These are phyloP conservation scores for Gymnopithys bicolor DNA, from an alignment of 2,797 vertebrate species.

Conservation along the genomic window DNA sequence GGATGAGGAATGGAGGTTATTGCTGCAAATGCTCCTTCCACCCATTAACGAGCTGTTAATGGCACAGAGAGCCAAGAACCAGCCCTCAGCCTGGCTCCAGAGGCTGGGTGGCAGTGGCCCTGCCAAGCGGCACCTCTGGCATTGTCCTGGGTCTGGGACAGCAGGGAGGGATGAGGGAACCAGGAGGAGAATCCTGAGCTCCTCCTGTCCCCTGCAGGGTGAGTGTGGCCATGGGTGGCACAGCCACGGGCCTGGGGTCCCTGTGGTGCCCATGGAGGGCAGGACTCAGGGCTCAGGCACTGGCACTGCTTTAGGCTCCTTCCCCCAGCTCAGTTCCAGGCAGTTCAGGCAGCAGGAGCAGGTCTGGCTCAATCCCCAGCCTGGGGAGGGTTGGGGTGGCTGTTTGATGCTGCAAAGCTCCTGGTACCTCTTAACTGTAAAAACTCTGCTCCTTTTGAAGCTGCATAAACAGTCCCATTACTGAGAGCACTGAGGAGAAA, in stretches of 20 bases:
- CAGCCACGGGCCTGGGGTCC: background rate
- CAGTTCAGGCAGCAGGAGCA: background rate
- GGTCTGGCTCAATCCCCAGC: background rate
- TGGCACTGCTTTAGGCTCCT: background rate
- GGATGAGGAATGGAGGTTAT: slow-evolving; percentile 26
- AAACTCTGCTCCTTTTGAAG: slow-evolving; percentile 19
- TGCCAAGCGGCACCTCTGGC: background rate
- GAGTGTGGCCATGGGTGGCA: background rate
- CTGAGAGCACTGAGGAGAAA: slow-evolving; percentile 6
- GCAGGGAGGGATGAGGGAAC: background rate
- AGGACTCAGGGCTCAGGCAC: background rate
- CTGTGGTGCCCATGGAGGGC: background rate
- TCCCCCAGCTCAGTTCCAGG: background rate
- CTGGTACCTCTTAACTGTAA: background rate
- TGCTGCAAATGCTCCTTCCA: slow-evolving; percentile 10
- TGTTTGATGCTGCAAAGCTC: background rate
- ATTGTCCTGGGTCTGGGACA: background rate
- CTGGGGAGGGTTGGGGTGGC: background rate
- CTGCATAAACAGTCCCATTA: background rate
- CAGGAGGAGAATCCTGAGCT: background rate
- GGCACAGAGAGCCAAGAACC: background rate
- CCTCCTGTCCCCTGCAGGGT: background rate
- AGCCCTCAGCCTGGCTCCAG: background rate
- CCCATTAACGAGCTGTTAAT: slow-evolving; percentile 38
- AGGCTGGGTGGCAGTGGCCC: background rate